Conservation (phyloP, 2,888 invertebrate genomes). For the Rhagonycha fulva region DNA sequence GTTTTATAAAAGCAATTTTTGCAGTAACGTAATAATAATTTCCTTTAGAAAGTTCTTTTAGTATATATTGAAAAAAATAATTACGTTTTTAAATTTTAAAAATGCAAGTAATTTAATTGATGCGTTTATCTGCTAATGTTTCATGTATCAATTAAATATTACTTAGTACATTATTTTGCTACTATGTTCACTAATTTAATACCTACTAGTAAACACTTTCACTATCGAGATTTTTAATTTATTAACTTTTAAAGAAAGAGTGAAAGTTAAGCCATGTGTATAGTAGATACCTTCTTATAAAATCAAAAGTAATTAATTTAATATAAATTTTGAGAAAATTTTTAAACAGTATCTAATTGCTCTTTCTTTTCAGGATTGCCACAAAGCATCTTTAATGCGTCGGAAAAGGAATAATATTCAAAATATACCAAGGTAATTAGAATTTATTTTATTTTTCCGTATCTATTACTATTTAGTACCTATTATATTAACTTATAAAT, state of each 20-base stretch:
- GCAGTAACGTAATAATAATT: background rate
- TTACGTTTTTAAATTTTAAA: background rate
- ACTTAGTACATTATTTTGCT: background rate
- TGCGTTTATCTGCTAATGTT: background rate
- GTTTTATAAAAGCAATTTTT: background rate
- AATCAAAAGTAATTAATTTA: slow-evolving; percentile 6
- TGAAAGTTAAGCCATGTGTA: slow-evolving; percentile 40
- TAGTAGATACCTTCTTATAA: background rate
- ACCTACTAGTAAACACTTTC: slow-evolving; percentile 10
- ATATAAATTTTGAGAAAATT: background rate
- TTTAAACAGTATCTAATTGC: background rate
- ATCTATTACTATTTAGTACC: no score
- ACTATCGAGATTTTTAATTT: slow-evolving; percentile 27
- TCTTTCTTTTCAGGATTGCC: slow-evolving; percentile 52
- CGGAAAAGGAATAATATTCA: slow-evolving; percentile 68
- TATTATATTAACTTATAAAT: no score
- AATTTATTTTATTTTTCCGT: background rate
- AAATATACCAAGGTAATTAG: slow-evolving; percentile 67
- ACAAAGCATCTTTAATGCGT: slow-evolving; percentile 56
- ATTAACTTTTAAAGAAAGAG: slow-evolving; percentile 39
- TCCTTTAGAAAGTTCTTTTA: background rate
- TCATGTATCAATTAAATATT: background rate
- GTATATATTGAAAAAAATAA: background rate
- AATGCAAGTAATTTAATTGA: background rate
- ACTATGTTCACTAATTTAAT: background rate